phyloP scores from a whole-genome alignment of 2,888 invertebrate genomes.

The Zaprionus lineosus region DNA sequence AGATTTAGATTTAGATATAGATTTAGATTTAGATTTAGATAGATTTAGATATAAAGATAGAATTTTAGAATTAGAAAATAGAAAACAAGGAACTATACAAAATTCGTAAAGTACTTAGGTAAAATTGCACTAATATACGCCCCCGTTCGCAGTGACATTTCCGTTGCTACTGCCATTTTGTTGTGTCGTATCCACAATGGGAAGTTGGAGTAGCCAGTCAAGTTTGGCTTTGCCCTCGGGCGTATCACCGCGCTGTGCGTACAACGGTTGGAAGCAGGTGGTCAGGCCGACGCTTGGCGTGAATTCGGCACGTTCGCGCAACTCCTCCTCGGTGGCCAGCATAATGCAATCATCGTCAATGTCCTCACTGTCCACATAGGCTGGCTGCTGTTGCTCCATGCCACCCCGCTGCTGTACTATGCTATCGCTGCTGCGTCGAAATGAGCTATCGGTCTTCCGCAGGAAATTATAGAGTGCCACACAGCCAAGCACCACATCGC shows the following conservation, averaged over 20 bases:
- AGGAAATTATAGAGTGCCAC: conserved; percentile 81
- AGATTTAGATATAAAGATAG: conserved; percentile 21
- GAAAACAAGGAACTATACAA: conserved; percentile 75
- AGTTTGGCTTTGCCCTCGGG: conserved; percentile 71
- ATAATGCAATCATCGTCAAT: conserved; percentile 79
- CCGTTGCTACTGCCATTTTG: conserved; percentile 44
- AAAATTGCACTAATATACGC: conserved; percentile 70
- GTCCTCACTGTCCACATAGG: conserved; percentile 66
- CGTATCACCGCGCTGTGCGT: conserved; percentile 76
- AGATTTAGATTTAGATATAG: conserved; percentile 21
- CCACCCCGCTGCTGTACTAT: conserved; percentile 58
- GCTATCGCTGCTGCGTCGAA: conserved; percentile 76
- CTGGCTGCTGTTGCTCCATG: conserved; percentile 57
- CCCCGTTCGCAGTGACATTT: conserved; percentile 35
- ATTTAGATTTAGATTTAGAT: conserved; percentile 16
- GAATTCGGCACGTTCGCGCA: conserved; percentile 77
- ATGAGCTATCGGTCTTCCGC: conserved; percentile 79
- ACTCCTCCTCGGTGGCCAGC: conserved; percentile 77
- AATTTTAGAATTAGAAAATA: conserved; percentile 55
- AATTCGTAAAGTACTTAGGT: conserved; percentile 72
- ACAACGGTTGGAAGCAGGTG: conserved; percentile 74
- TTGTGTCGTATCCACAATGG: conserved; percentile 28
- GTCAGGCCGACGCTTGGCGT: conserved; percentile 77
- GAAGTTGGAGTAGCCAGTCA: conserved; percentile 72
- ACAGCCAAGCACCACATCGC: conserved; percentile 80